These are phyloP conservation scores for Trichoplusia ni DNA, from an alignment of 1,140 invertebrate species.

Conservation along the genomic window DNA sequence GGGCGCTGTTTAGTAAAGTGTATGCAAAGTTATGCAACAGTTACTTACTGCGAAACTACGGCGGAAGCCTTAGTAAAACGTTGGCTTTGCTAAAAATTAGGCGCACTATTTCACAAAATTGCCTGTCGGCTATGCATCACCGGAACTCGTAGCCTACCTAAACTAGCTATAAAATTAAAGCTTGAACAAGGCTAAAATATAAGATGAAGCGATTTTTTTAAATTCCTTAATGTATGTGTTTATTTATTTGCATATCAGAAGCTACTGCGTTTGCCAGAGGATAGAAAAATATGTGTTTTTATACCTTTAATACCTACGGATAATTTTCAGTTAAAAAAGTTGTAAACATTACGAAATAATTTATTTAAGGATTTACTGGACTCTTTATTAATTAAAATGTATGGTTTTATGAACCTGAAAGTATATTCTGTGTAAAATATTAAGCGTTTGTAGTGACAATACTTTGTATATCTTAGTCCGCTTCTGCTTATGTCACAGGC, in stretches of 20 bases:
- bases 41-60: background rate
- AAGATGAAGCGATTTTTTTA: background rate
- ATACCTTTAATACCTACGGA: too few relatives aligned
- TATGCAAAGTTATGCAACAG: conserved; percentile 9
- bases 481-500: background rate
- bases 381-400: too few relatives aligned
- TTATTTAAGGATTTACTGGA: too few relatives aligned
- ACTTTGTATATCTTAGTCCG: background rate
- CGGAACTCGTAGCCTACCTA: conserved; percentile 4
- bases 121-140: conserved; percentile 27
- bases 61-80: background rate
- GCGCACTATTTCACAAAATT: conserved; percentile 22
- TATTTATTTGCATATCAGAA: too few relatives aligned
- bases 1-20: background rate
- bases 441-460: background rate
- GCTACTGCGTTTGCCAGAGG: too few relatives aligned
- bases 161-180: conserved; percentile 27
- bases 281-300: too few relatives aligned
- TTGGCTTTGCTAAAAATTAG: conserved; percentile 19
- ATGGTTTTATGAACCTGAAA: too few relatives aligned
- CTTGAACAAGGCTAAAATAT: background rate
- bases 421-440: background rate
- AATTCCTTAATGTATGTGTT: background rate
- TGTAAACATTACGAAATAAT: background rate
- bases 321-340: background rate